Evolutionary conservation across 2,888 invertebrate species (phyloP), one percentile per base, ranked within the genome.

Genomic region (Brachycybe producta): DNA sequence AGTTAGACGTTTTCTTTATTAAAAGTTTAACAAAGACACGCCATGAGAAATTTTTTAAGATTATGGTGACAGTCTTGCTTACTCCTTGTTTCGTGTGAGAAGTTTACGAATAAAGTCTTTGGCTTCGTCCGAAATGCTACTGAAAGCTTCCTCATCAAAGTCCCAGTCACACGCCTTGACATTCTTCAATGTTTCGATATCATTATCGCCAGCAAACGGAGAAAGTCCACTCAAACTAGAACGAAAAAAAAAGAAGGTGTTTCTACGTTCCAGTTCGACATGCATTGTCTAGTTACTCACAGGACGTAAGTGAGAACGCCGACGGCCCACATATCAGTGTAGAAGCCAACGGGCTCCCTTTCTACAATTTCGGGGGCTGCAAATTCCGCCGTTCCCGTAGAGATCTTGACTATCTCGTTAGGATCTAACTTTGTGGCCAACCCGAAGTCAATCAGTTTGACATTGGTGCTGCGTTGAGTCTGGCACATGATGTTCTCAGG

Each of bases 401-500:
- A 94, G 56, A 98, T 97, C 74, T 98, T 99, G 3, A 98, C 97
- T 23, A 92, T 82, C 66, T 97, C 94, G 69, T 94, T 94, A 1
- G 99, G 98, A 70, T 98, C 94, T 55, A 99, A 72, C 66, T 92
- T 88, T 0, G 97, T 94, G 0, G 99, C 95, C 54, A 99, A 73
- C n/a, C 98, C 98, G 70, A 99, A 99, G 70, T 99, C 98, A 61
- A 99, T 98, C 36, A 99, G 75, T 74, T 99, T 99, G 11, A 99
- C 86, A 63, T 91, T 90, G 44, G 88, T 92, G 61, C 91, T 88
- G 55, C 79, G 84, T 56, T 87, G 82, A 0, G 94, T 98, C 67
- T 94, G 92, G 70, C 97, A 98, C 94, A 99, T 95, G 55, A 99
- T 94, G 68, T 98, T 99, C 69, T 99, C 98, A 0, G 98, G 98